A percentile compares a stretch with the other conserved stretches of the same genome.
Evolutionary conservation across 2,888 invertebrate genomes (phyloP).

Genomic region (Drosophila peninsularis): DNA sequence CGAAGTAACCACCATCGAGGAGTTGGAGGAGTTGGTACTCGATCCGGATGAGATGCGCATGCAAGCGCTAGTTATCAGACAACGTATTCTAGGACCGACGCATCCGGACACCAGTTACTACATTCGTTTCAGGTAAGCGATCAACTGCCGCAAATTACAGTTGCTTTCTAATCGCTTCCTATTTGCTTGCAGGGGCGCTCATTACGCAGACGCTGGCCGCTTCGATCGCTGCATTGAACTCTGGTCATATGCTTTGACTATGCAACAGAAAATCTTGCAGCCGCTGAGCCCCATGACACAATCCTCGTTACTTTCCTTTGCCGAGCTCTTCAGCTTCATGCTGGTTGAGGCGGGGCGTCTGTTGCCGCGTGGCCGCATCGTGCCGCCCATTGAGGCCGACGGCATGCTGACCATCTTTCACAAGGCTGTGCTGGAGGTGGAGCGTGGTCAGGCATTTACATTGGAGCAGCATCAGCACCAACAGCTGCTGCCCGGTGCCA

Average conservation of each 20-base stretch:
- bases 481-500: conserved; percentile 43
- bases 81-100: conserved; percentile 95
- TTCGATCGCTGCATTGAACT: conserved; percentile 96
- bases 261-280: conserved; percentile 97
- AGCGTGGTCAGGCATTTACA: conserved; percentile 84
- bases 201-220: conserved; percentile 97
- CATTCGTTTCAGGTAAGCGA: conserved; percentile 89
- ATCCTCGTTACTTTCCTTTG: conserved; percentile 96
- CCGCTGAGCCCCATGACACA: conserved; percentile 97
- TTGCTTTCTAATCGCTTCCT: conserved; percentile 31
- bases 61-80: conserved; percentile 96
- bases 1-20: conserved; percentile 92
- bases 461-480: conserved; percentile 64
- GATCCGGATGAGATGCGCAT: conserved; percentile 98
- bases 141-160: too few relatives aligned
- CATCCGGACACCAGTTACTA: conserved; percentile 99
- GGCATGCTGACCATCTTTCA: conserved; percentile 93
- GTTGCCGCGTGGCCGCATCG: conserved; percentile 88
- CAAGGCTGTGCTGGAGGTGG: conserved; percentile 92
- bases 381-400: conserved; percentile 91
- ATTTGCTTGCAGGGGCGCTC: conserved; percentile 89
- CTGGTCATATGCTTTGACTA: conserved; percentile 98
- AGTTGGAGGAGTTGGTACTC: conserved; percentile 93
- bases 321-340: conserved; percentile 97
- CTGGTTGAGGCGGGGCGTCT: conserved; percentile 93